These are phyloP conservation scores for Epinephelus awoara DNA, from an alignment of 2,797 vertebrate genomes.

Conservation along the genomic window DNA sequence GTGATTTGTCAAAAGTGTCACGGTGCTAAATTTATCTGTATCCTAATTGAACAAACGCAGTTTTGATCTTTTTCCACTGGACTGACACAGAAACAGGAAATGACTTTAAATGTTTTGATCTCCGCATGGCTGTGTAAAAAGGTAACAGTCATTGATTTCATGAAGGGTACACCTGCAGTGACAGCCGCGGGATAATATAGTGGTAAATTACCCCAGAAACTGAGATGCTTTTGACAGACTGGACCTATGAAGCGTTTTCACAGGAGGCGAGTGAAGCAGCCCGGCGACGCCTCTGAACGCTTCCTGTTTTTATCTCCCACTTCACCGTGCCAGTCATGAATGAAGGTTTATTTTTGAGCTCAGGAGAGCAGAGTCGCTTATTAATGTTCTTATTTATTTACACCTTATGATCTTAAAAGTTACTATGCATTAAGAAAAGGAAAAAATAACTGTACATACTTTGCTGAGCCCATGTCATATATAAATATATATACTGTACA, in stretches of 20 bases:
- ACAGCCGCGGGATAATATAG: slow-evolving; percentile 4
- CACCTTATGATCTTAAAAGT: slow-evolving; percentile 79
- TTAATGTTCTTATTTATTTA: slow-evolving; percentile 84
- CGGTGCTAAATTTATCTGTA: slow-evolving; percentile 2
- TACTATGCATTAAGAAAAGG: slow-evolving; percentile 83
- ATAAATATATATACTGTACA: slow-evolving; percentile 73
- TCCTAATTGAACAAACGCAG: background rate
- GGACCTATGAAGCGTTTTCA: slow-evolving; percentile 25
- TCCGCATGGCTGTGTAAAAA: slow-evolving; percentile 5
- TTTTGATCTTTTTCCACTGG: slow-evolving; percentile 2
- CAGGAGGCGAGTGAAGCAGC: background rate
- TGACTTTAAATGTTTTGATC: slow-evolving; percentile 17
- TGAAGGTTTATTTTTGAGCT: slow-evolving; percentile 80
- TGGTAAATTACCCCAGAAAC: slow-evolving; percentile 17
- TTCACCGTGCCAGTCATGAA: slow-evolving; percentile 60
- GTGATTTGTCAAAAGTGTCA: slow-evolving; percentile 37
- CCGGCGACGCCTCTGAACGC: slow-evolving; percentile 6
- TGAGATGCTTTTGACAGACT: slow-evolving; percentile 46
- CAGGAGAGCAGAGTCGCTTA: slow-evolving; percentile 78
- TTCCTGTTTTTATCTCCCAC: slow-evolving; percentile 27
- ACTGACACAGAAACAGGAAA: slow-evolving; percentile 19
- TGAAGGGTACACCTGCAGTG: slow-evolving; percentile 2
- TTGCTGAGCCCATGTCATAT: slow-evolving; percentile 69
- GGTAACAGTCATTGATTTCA: background rate
- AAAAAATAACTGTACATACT: slow-evolving; percentile 76